These are phyloP conservation scores for Xenops minutus DNA, from an alignment of 2,797 vertebrate genomes.

Conservation along the genomic window DNA sequence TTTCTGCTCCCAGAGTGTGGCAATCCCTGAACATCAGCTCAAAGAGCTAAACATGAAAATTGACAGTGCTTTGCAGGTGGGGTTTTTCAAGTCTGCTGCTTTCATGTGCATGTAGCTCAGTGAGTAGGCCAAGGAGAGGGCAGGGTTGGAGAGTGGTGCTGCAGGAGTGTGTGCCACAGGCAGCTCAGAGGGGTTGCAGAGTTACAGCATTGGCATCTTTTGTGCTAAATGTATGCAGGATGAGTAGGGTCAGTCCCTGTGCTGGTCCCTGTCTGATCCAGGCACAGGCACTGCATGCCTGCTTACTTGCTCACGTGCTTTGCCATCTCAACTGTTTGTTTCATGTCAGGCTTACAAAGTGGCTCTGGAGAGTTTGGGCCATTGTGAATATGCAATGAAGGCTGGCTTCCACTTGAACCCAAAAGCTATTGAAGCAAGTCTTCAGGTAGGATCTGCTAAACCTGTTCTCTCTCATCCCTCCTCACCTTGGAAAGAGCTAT, in stretches of 20 bases:
- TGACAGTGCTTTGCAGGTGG: constrained; percentile 93
- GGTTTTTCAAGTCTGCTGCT: neutral
- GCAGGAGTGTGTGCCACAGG: neutral
- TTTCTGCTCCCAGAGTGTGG: constrained; percentile 94
- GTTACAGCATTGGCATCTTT: neutral
- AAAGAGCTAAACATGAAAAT: constrained; percentile 96
- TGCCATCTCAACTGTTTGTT: constrained; percentile 27
- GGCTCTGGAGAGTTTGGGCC: constrained; percentile 94
- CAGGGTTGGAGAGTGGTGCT: neutral
- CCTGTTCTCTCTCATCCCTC: neutral
- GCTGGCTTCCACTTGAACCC: constrained; percentile 96
- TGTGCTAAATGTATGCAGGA: neutral
- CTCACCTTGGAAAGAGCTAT: neutral
- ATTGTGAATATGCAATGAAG: constrained; percentile 97
- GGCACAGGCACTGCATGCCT: neutral
- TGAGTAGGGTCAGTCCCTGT: neutral
- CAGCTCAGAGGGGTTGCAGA: neutral
- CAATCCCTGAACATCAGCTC: constrained; percentile 95
- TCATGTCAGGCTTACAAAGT: constrained; percentile 88
- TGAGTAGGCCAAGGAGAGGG: neutral
- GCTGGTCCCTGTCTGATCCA: neutral
- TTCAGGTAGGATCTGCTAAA: constrained; percentile 82
- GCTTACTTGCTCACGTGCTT: neutral
- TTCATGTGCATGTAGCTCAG: neutral
- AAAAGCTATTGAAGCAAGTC: constrained; percentile 91